Percentiles rank a stretch among this genome's conserved stretches.
Evolutionary conservation across 2,797 vertebrate species (phyloP).

Genomic region (Pseudochirops cupreus): DNA sequence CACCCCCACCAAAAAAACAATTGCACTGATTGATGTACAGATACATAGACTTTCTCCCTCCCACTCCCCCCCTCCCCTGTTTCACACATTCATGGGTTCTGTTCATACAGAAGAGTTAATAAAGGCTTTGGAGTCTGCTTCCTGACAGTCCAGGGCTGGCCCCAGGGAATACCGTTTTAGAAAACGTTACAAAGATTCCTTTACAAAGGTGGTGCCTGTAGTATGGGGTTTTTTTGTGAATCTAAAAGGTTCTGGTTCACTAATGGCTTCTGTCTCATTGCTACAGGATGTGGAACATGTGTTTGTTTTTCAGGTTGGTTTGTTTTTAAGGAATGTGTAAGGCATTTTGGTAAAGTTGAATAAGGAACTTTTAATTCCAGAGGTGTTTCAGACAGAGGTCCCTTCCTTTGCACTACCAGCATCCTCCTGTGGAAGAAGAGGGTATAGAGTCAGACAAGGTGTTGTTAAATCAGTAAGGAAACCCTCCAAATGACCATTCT

Average conservation of each 20-base stretch:
- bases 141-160: slow-evolving; percentile 81
- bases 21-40: slow-evolving; percentile 91
- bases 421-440: slow-evolving; percentile 86
- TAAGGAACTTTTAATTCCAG: slow-evolving; percentile 81
- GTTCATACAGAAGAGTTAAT: slow-evolving; percentile 43
- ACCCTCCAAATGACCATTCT: not conserved
- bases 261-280: slow-evolving; percentile 87
- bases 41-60: slow-evolving; percentile 58
- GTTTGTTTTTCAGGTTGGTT: slow-evolving; percentile 56
- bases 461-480: not conserved
- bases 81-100: slow-evolving; percentile 85
- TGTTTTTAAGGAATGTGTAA: slow-evolving; percentile 94
- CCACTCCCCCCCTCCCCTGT: slow-evolving; percentile 81
- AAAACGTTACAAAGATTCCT: slow-evolving; percentile 85
- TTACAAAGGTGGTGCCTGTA: slow-evolving; percentile 76
- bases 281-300: slow-evolving; percentile 89
- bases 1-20: slow-evolving; percentile 85
- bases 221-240: slow-evolving; percentile 68
- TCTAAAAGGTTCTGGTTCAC: slow-evolving; percentile 85
- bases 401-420: slow-evolving; percentile 91
- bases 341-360: slow-evolving; percentile 94
- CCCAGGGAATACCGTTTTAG: slow-evolving; percentile 87
- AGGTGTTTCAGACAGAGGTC: slow-evolving; percentile 92
- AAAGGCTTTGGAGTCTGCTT: slow-evolving; percentile 78
- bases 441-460: not conserved